Conservation (phyloP, 2,888 invertebrate genomes). For the Andrena chrysosceles region DNA sequence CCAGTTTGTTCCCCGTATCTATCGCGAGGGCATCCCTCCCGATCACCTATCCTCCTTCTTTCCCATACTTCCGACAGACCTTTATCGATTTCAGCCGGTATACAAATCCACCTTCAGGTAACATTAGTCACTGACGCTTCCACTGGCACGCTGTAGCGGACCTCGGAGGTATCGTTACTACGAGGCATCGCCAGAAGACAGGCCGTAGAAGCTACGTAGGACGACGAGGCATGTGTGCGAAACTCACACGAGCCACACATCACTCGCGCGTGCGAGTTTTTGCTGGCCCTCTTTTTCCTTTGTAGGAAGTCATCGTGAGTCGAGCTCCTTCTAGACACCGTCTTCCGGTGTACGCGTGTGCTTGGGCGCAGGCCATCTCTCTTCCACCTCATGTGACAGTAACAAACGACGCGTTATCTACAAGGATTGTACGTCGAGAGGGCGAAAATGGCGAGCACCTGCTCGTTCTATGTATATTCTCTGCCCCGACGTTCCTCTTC, state of each 20-base stretch:
- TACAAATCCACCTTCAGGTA: conserved; percentile 81
- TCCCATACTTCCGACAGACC: conserved; percentile 62
- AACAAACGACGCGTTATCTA: conserved; percentile 83
- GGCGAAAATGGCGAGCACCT: conserved; percentile 82
- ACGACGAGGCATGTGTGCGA: conserved; percentile 9
- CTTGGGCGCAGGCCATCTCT: conserved; percentile 62
- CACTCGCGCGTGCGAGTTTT: conserved; percentile 26
- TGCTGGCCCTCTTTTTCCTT: conserved; percentile 17
- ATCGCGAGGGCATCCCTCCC: conserved; percentile 63
- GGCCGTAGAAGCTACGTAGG: conserved; percentile 49
- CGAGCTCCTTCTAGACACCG: conserved; percentile 50
- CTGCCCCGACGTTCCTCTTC: conserved; percentile 14
- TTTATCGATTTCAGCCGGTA: conserved; percentile 81
- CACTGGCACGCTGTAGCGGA: conserved; percentile 63
- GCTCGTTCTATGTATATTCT: conserved; percentile 74
- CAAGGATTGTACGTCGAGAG: conserved; percentile 80
- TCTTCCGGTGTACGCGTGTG: conserved; percentile 46
- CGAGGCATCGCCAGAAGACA: conserved; percentile 44
- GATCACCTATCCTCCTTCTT: conserved; percentile 61
- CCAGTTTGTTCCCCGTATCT: conserved; percentile 56
- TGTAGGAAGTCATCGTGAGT: conserved; percentile 30
- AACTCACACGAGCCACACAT: neutral
- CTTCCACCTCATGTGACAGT: conserved; percentile 78
- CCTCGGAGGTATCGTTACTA: conserved; percentile 33
- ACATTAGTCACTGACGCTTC: conserved; percentile 80